Percentiles rank a stretch among this genome's conserved stretches.
phyloP scores from a whole-genome alignment of 2,113 vertebrate genomes.

The Pheucticus melanocephalus region DNA sequence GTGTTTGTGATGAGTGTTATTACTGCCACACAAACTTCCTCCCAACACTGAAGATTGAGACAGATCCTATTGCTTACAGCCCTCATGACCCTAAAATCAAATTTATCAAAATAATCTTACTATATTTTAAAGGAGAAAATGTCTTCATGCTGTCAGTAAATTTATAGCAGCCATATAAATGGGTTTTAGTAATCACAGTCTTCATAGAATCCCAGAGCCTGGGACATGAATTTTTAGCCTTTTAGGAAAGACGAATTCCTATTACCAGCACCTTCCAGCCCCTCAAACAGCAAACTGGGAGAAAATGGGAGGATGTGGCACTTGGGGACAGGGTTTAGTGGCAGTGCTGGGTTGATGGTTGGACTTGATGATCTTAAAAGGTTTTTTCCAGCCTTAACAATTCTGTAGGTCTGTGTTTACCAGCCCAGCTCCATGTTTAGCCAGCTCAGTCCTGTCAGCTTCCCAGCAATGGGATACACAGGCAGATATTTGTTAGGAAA shows the following conservation, averaged over 20 bases:
- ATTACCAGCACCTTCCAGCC: background rate
- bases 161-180: background rate
- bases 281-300: background rate
- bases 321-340: background rate
- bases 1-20: background rate
- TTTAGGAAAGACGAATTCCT: background rate
- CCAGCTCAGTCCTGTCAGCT: background rate
- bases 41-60: background rate
- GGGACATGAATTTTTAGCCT: background rate
- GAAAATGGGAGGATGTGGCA: background rate
- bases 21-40: background rate
- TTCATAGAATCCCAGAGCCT: background rate
- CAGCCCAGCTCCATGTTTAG: background rate
- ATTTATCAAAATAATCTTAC: background rate
- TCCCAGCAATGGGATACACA: background rate
- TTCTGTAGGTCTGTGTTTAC: background rate
- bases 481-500: background rate
- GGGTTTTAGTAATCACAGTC: background rate
- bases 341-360: background rate
- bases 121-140: background rate
- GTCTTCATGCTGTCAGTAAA: background rate
- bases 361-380: background rate
- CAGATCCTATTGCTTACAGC: background rate
- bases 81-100: background rate
- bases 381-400: background rate